phyloP scores from a whole-genome alignment of 2,888 invertebrate species.

The Heliconius erato region DNA sequence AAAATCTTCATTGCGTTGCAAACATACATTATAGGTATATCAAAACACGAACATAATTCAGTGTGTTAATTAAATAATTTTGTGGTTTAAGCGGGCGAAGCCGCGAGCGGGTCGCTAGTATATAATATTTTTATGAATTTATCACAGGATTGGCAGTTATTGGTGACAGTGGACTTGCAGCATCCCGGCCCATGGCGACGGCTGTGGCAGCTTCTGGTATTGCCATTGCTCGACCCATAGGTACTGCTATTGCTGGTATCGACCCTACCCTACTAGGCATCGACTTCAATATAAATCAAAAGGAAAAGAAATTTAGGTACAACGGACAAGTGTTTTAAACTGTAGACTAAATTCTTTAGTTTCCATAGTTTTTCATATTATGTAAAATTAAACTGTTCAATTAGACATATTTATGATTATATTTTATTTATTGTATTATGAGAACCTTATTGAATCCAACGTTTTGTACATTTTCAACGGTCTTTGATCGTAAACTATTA shows the following conservation, averaged over 20 bases:
- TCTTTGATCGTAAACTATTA: not conserved
- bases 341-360: not conserved
- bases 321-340: conserved; percentile 38
- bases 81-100: too few species aligned
- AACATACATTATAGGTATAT: too few species aligned
- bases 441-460: not conserved
- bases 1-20: too few species aligned
- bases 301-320: conserved; percentile 44
- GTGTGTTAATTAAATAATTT: too few species aligned
- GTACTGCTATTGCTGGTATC: conserved; percentile 91
- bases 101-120: too few species aligned
- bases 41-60: too few species aligned
- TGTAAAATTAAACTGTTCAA: not conserved
- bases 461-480: not conserved
- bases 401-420: not conserved
- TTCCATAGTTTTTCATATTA: not conserved
- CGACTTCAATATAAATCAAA: conserved; percentile 62
- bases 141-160: conserved; percentile 86
- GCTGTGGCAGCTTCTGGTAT: conserved; percentile 90
- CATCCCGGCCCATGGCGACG: conserved; percentile 89
- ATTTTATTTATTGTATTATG: not conserved
- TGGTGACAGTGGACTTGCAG: conserved; percentile 89
- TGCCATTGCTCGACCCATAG: conserved; percentile 89
- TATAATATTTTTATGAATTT: not conserved
- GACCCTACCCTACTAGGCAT: conserved; percentile 75